A percentile compares a stretch with the other conserved stretches of the same genome.
These are phyloP conservation scores for Oasisia sp. DNA, from an alignment of 2,888 invertebrate species.

Conservation along the genomic window DNA sequence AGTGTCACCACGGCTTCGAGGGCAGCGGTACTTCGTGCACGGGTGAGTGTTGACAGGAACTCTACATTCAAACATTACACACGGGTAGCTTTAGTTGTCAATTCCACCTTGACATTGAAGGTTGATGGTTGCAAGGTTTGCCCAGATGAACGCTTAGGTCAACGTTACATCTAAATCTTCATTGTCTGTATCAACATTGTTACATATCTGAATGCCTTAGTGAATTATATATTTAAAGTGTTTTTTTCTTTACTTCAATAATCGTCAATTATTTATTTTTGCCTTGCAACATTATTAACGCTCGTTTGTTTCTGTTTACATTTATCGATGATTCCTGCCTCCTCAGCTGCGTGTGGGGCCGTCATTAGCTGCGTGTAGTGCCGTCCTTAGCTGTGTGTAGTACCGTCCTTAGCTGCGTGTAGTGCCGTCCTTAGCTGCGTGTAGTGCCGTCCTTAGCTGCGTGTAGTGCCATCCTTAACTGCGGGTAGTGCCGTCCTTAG, in stretches of 20 bases:
- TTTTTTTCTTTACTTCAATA: neutral
- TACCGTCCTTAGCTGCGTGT: no score
- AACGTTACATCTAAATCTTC: no score
- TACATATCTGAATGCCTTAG: no score
- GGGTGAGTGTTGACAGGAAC: neutral
- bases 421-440: no score
- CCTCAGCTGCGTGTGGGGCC: neutral
- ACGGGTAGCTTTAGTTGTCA: conserved; percentile 88
- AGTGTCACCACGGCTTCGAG: conserved; percentile 90
- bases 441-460: no score
- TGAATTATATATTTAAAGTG: no score
- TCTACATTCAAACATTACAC: conserved; percentile 58
- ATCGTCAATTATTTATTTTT: neutral
- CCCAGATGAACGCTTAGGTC: neutral
- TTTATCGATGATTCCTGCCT: neutral
- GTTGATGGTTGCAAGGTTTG: conserved; percentile 62
- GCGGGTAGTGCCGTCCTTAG: no score
- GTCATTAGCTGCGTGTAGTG: no score
- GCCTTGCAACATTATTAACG: neutral
- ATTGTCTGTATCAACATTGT: no score
- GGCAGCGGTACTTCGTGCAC: conserved; percentile 67
- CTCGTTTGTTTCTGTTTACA: neutral
- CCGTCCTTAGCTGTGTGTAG: no score
- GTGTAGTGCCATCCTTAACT: no score
- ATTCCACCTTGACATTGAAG: conserved; percentile 90